Conservation (phyloP, 2,888 invertebrate species). For the Tachina lurida region DNA sequence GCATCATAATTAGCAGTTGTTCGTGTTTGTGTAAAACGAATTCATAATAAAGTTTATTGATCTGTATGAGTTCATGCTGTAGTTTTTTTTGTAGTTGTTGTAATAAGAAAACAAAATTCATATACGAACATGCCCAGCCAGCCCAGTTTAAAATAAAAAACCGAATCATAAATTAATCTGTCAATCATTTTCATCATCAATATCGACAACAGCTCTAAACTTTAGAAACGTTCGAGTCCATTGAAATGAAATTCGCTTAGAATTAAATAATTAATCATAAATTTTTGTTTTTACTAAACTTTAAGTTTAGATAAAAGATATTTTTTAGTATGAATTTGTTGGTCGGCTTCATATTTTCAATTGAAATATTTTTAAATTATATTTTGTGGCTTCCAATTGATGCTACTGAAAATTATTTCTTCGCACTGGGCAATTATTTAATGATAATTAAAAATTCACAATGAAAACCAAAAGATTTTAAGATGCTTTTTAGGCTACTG, state of each 20-base stretch:
- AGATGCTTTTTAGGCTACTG: constrained; percentile 38
- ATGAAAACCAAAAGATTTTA: constrained; percentile 21
- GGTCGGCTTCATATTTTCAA: constrained; percentile 41
- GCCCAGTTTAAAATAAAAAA: background rate
- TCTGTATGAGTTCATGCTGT: background rate
- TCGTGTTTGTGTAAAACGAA: background rate
- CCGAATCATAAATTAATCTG: constrained; percentile 45
- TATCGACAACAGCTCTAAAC: constrained; percentile 16
- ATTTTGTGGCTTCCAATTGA: constrained; percentile 76
- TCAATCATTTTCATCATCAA: constrained; percentile 43
- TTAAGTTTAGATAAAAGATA: background rate
- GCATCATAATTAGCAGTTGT: too few relatives aligned
- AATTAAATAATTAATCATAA: constrained; percentile 59
- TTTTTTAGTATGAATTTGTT: constrained; percentile 56
- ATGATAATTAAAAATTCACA: background rate
- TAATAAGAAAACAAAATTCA: too few relatives aligned
- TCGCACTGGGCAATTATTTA: background rate
- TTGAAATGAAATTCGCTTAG: background rate
- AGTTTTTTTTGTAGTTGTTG: too few relatives aligned
- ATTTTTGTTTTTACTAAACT: constrained; percentile 9
- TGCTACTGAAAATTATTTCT: constrained; percentile 81
- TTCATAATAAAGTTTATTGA: constrained; percentile 19
- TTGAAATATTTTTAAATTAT: constrained; percentile 55
- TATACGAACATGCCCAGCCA: background rate
- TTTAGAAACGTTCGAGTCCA: background rate